A percentile compares a stretch with the other conserved stretches of the same genome.
These are phyloP conservation scores for Arion vulgaris DNA, from an alignment of 1,140 invertebrate species.

Conservation along the genomic window DNA sequence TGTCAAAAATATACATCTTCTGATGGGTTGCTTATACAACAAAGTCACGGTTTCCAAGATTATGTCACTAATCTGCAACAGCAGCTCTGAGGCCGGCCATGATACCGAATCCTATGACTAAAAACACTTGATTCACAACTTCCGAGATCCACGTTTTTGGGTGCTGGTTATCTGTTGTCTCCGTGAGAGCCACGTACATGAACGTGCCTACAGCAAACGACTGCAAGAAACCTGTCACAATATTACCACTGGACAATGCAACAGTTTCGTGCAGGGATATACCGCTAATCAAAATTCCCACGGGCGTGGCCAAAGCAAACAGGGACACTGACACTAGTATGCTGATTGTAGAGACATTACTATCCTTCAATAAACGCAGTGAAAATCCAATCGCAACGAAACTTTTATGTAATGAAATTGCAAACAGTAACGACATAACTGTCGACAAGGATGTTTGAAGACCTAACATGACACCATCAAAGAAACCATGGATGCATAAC, in stretches of 20 bases:
- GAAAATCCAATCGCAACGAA: conserved; percentile 27
- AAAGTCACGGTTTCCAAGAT: too few species aligned
- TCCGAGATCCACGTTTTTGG: too few species aligned
- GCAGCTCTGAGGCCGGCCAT: conserved; percentile 26
- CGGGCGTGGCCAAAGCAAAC: conserved; percentile 12
- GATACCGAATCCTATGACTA: neutral
- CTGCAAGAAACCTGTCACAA: conserved; percentile 12
- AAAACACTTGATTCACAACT: neutral
- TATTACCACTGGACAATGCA: neutral
- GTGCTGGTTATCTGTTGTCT: neutral
- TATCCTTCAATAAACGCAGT: conserved; percentile 4
- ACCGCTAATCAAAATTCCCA: conserved; percentile 9
- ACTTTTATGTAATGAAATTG: conserved; percentile 24
- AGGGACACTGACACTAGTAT: neutral
- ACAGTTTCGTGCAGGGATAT: conserved; percentile 11
- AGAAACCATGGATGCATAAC: conserved; percentile 27
- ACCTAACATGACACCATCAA: conserved; percentile 28
- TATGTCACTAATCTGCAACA: too few species aligned
- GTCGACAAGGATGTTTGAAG: conserved; percentile 20
- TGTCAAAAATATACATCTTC: too few species aligned
- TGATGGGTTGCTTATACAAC: too few species aligned
- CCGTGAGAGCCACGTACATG: conserved; percentile 18
- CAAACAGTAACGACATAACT: conserved; percentile 5
- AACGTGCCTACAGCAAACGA: conserved; percentile 26
- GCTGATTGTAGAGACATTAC: neutral